Base-by-base conservation (phyloP, 2,888 invertebrate genomes). In the Nomada fucata region DNA sequence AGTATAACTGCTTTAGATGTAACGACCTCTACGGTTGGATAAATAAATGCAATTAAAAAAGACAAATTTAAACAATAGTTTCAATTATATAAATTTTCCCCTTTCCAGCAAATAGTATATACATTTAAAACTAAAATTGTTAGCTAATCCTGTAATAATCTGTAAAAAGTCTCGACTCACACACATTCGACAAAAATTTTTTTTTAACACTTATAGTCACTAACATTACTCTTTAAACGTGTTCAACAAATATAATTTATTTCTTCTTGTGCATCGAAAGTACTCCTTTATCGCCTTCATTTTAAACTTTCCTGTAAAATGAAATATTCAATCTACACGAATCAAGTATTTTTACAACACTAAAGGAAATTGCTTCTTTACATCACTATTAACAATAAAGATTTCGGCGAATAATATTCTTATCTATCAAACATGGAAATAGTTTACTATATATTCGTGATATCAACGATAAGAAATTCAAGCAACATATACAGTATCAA, bases 21-120 rank as follows among this genome's bases (percentile, higher is more conserved):
- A 67, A 26, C 67, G 78, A 73, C 73, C 44, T 63, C 78, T 72
- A 20, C 29, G 5, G 23, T 26, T 55, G 2, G 0, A 18, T 52
- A 23, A 13, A 11, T 20, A n/a, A 53, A 23, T 53, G n/a, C 42
- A 10, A 26, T 68, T 5, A 68, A 60, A 36, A 47, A 42, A 11
- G 26, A 26, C 15, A 36, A 23, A 13, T 1, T 1, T 23, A 42
- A 29, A 29, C 47, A n/a, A 15, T 44, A 5, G 15, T 10, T 13
- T 57, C 36, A 5, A 36, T 57, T 57, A 11, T 20, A 57, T n/a
- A 44, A n/a, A 20, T 20, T 42, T 13, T 68, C 26, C 26, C 9
- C 3, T 57, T 26, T 26, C 15, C 2, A 18, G 15, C 7, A 20
- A 18, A 3, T 20, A n/a, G n/a, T 63, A 11, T 63, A 5, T 13